phyloP scores from a whole-genome alignment of 2,888 invertebrate species.

The Agriopis aurantiaria region DNA sequence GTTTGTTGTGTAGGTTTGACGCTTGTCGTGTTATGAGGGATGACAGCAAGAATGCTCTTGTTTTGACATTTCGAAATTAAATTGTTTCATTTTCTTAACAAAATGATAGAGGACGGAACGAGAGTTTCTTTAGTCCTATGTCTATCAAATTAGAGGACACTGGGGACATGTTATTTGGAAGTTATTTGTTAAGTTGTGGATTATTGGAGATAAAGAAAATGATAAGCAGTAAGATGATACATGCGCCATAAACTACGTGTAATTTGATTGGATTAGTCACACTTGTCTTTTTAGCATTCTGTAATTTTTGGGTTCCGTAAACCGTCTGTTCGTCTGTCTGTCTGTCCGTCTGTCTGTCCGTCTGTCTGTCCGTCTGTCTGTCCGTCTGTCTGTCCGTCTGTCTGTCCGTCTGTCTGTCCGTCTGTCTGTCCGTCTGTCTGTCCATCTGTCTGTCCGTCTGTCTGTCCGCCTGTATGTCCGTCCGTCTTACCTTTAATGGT shows the following conservation, averaged over 20 bases:
- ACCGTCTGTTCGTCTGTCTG: no score
- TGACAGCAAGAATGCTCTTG: conserved; percentile 25
- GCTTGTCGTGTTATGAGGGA: conserved; percentile 30
- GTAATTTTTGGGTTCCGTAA: neutral
- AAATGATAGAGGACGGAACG: neutral
- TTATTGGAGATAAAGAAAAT: neutral
- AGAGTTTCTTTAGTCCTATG: neutral
- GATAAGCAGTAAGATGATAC: neutral
- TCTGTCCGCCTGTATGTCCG: no score
- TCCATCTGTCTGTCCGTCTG: no score
- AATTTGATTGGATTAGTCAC: neutral
- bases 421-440: no score
- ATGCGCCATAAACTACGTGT: neutral
- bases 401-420: no score
- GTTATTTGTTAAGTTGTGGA: neutral
- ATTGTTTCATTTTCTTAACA: conserved; percentile 19
- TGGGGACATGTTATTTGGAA: conserved; percentile 1
- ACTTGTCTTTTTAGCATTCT: neutral
- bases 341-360: no score
- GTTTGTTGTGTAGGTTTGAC: conserved; percentile 29
- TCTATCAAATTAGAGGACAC: conserved; percentile 4
- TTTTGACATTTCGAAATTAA: conserved; percentile 27
- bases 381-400: no score
- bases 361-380: no score
- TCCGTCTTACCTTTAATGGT: no score